Evolutionary conservation across 2,113 vertebrate species (phyloP).

Genomic region (Axis porcinus): DNA sequence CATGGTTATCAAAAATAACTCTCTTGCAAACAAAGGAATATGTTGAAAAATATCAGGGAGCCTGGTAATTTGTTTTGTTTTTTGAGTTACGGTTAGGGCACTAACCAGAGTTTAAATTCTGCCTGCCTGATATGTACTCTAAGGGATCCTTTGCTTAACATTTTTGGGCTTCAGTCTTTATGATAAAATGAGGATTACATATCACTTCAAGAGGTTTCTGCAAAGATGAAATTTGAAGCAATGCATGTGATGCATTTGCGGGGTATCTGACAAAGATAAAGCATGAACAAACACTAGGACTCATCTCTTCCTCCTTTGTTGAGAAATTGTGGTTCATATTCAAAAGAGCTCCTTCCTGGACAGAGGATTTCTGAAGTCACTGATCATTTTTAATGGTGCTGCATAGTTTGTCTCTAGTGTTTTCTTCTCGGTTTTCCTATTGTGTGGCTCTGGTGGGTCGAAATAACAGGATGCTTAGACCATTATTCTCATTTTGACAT

Average conservation of each 20-base stretch:
- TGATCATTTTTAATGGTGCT: not conserved
- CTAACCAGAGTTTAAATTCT: not conserved
- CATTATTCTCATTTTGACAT: not conserved
- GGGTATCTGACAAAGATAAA: not conserved
- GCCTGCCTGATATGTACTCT: not conserved
- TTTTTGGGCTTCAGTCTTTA: not conserved
- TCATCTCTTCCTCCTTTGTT: not conserved
- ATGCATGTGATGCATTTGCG: not conserved
- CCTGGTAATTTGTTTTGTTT: not conserved
- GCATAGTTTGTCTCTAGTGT: not conserved
- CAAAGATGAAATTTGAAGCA: not conserved
- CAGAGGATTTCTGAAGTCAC: not conserved
- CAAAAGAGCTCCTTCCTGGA: not conserved
- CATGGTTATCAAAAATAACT: conserved; percentile 8
- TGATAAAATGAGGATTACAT: not conserved
- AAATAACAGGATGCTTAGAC: not conserved
- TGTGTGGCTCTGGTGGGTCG: not conserved
- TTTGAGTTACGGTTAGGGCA: not conserved
- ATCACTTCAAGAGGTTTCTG: not conserved
- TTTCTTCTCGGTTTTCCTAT: not conserved
- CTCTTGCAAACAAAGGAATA: not conserved
- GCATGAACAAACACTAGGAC: not conserved
- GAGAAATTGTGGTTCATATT: not conserved
- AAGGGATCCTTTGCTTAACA: not conserved
- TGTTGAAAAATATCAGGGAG: not conserved